phyloP scores from a whole-genome alignment of 23 tunicate genomes.

The Ciona savignyi region DNA sequence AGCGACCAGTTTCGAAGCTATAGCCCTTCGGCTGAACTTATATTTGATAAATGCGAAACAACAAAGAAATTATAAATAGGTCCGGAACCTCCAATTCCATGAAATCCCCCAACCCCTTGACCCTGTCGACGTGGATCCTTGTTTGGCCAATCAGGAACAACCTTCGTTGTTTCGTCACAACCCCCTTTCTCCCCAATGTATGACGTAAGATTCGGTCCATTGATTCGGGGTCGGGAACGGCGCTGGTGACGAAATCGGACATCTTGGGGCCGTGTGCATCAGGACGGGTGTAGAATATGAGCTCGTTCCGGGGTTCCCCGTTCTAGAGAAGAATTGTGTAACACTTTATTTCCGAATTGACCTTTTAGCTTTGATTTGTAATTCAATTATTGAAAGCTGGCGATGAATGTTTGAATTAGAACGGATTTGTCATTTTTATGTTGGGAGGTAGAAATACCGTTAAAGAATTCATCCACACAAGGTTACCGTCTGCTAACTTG shows the following conservation, averaged over 20 bases:
- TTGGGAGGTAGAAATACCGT: too few relatives aligned
- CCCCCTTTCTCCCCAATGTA: slow-evolving; percentile 53
- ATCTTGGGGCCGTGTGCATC: slow-evolving; percentile 80
- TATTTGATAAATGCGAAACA: too few relatives aligned
- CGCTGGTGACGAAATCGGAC: slow-evolving; percentile 31
- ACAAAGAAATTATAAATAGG: too few relatives aligned
- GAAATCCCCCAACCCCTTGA: slow-evolving; percentile 63
- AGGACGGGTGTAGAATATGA: slow-evolving; percentile 62
- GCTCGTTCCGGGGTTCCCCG: slow-evolving; percentile 11
- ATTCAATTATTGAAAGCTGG: background rate
- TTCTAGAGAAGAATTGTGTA: too few relatives aligned
- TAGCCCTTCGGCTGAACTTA: too few relatives aligned
- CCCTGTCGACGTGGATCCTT: slow-evolving; percentile 73
- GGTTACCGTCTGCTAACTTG: too few relatives aligned
- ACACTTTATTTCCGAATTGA: too few relatives aligned
- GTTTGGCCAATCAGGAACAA: slow-evolving; percentile 82
- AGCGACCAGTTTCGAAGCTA: too few relatives aligned
- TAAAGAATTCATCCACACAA: too few relatives aligned
- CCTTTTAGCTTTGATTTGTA: background rate
- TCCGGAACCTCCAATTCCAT: slow-evolving; percentile 84
- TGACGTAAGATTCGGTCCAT: slow-evolving; percentile 28
- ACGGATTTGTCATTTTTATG: too few relatives aligned
- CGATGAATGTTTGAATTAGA: background rate
- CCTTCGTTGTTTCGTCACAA: slow-evolving; percentile 48
- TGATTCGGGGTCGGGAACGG: slow-evolving; percentile 24